Evolutionary conservation across 2,888 invertebrate species (phyloP).

Genomic region (Papilio gigon): DNA sequence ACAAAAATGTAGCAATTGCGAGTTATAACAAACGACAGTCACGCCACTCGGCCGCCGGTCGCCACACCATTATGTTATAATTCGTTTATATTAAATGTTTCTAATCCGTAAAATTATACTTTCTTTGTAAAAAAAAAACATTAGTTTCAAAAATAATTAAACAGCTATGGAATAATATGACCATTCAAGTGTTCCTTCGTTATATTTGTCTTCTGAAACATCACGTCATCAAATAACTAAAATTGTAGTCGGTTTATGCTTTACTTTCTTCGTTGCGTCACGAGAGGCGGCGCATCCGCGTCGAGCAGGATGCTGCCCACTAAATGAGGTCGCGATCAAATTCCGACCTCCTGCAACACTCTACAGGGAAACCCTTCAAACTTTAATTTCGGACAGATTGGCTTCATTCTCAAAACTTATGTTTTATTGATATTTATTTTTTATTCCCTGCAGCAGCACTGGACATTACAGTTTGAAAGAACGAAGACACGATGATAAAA

Average conservation of each 20-base stretch:
- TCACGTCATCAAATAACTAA: slow-evolving; percentile 8
- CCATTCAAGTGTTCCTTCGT: neutral
- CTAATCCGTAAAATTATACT: neutral
- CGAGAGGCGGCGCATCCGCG: slow-evolving; percentile 40
- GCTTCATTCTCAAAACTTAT: slow-evolving; percentile 20
- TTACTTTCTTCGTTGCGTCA: slow-evolving; percentile 54
- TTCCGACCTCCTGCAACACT: slow-evolving; percentile 15
- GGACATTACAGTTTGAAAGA: neutral
- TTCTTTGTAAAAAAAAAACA: neutral
- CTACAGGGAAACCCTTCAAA: slow-evolving; percentile 19
- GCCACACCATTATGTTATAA: neutral
- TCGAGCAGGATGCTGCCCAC: slow-evolving; percentile 38
- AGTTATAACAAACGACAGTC: slow-evolving; percentile 3
- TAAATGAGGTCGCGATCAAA: slow-evolving; percentile 40
- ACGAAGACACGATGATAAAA: too few relatives aligned
- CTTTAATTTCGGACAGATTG: neutral
- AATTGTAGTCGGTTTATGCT: neutral
- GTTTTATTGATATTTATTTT: neutral
- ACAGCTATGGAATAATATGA: too few relatives aligned
- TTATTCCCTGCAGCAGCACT: neutral
- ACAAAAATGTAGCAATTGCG: slow-evolving; percentile 12
- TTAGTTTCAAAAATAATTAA: neutral
- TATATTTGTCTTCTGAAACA: neutral
- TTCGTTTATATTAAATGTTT: neutral
- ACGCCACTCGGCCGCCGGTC: neutral